These are phyloP conservation scores for Nyctibius bracteatus DNA, from an alignment of 2,113 vertebrate genomes.

Conservation along the genomic window DNA sequence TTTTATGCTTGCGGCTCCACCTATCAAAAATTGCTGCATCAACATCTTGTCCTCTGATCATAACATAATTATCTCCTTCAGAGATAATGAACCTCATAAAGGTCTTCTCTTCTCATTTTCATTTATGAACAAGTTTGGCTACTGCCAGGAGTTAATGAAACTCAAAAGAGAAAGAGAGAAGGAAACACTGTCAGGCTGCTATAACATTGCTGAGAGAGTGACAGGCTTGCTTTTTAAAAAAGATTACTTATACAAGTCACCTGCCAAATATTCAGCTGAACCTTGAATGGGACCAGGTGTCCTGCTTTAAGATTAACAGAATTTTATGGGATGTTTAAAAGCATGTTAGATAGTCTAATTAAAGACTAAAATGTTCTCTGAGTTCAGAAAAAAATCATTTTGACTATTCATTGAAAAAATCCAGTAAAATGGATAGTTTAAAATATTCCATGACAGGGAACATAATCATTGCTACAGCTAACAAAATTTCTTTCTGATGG, in stretches of 20 bases:
- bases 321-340: neutral
- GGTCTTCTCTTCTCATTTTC: slow-evolving; percentile 39
- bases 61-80: slow-evolving; percentile 43
- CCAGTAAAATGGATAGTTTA: neutral
- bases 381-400: neutral
- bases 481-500: neutral
- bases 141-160: slow-evolving; percentile 25
- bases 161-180: neutral
- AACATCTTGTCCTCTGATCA: slow-evolving; percentile 42
- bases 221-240: neutral
- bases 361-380: neutral
- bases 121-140: slow-evolving; percentile 7
- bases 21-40: slow-evolving; percentile 50
- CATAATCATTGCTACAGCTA: neutral
- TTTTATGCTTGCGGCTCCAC: slow-evolving; percentile 51
- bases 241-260: neutral
- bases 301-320: neutral
- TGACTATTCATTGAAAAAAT: neutral
- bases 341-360: neutral
- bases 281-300: neutral
- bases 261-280: neutral
- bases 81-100: slow-evolving; percentile 55
- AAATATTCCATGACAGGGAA: neutral
- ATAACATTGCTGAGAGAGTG: neutral
- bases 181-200: neutral